Conservation (phyloP, 2,888 invertebrate genomes). For the Epirrhoe alternata region DNA sequence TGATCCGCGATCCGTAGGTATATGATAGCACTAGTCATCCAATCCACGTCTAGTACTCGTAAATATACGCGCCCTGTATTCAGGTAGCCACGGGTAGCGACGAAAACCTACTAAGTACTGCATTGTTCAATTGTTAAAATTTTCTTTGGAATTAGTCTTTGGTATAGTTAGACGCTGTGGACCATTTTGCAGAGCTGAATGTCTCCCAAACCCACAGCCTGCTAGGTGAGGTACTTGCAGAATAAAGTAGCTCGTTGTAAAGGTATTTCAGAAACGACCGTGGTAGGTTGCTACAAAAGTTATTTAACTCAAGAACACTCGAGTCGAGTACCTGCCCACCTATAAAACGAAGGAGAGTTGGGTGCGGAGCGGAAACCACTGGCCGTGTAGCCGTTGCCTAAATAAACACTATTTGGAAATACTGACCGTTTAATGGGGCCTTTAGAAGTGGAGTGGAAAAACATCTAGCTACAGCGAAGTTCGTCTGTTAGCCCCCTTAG, state of each 20-base stretch:
- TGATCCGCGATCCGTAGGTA: constrained; percentile 2
- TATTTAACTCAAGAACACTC: constrained; percentile 10
- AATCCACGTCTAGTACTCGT: too few relatives aligned
- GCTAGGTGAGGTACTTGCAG: too few relatives aligned
- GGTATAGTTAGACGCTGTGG: too few relatives aligned
- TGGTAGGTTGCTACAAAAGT: background rate
- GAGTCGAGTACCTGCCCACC: constrained; percentile 3
- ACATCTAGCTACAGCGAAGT: background rate
- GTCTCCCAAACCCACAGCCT: too few relatives aligned
- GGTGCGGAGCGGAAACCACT: constrained; percentile 4
- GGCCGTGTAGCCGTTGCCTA: constrained; percentile 16
- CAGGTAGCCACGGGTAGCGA: too few relatives aligned
- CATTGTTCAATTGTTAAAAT: too few relatives aligned
- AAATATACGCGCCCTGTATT: too few relatives aligned
- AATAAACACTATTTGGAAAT: constrained; percentile 26
- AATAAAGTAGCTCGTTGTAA: too few relatives aligned
- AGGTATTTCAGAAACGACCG: background rate
- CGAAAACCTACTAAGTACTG: too few relatives aligned
- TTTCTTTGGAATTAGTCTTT: too few relatives aligned
- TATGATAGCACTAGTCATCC: background rate
- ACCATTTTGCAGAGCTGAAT: too few relatives aligned
- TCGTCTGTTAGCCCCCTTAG: too few relatives aligned
- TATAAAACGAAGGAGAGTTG: constrained; percentile 7
- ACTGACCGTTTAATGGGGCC: constrained; percentile 10
- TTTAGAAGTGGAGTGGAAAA: constrained; percentile 8